phyloP scores from a whole-genome alignment of 2,113 vertebrate species.

The Argyrosomus japonicus region DNA sequence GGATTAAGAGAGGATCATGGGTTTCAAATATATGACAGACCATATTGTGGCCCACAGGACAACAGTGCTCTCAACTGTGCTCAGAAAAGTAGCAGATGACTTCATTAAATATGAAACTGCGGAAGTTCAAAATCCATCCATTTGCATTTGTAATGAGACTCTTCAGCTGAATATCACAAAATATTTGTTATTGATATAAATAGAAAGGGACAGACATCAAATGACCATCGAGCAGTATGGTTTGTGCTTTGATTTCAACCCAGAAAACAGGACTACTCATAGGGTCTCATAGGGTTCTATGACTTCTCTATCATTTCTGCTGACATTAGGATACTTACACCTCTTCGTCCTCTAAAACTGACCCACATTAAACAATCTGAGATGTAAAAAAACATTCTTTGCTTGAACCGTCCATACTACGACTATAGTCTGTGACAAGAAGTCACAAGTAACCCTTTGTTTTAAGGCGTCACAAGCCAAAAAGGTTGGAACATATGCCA shows the following conservation, averaged over 20 bases:
- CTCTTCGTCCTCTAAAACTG: too few species aligned
- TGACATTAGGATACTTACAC: too few species aligned
- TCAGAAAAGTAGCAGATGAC: constrained; percentile 51
- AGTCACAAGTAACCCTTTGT: too few species aligned
- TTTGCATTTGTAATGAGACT: constrained; percentile 8
- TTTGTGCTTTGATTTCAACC: too few species aligned
- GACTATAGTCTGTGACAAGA: background rate
- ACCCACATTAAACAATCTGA: too few species aligned
- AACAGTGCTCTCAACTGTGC: background rate
- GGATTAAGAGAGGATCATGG: background rate
- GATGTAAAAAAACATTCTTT: too few species aligned
- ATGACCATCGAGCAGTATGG: background rate
- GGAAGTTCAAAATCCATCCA: constrained; percentile 3
- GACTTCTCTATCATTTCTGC: too few species aligned
- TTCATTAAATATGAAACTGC: constrained; percentile 61
- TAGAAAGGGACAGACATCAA: background rate
- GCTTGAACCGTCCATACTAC: background rate
- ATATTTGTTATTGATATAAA: background rate
- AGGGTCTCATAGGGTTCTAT: too few species aligned
- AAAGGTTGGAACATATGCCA: background rate
- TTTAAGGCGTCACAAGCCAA: background rate
- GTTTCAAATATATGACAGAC: background rate
- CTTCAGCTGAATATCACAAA: too few species aligned
- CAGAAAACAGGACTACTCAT: too few species aligned
- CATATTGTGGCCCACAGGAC: constrained; percentile 37